Percentiles rank a stretch among this genome's conserved stretches.
Conservation (phyloP, 2,113 vertebrate genomes). For the Callocephalon fimbriatum region DNA sequence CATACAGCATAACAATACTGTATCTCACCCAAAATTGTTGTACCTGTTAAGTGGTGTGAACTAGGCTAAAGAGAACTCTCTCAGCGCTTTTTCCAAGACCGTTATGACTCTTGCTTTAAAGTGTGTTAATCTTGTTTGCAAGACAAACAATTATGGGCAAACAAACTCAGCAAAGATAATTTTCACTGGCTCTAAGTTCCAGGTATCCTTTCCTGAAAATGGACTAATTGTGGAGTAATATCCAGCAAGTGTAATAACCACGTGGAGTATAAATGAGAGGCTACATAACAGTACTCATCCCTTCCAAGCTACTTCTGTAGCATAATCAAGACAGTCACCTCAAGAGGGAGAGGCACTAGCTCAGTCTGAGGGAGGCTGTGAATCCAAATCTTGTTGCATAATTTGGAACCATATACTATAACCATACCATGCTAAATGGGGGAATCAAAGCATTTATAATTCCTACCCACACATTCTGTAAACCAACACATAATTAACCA, state of each 20-base stretch:
- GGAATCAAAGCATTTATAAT: background rate
- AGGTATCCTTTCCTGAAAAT: background rate
- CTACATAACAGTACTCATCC: background rate
- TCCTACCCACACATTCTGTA: background rate
- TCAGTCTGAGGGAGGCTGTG: background rate
- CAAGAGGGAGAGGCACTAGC: background rate
- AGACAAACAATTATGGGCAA: background rate
- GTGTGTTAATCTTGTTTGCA: background rate
- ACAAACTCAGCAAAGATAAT: background rate
- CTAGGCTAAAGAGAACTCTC: background rate
- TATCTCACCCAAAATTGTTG: background rate
- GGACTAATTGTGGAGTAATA: background rate
- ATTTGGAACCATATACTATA: background rate
- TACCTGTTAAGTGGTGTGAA: background rate
- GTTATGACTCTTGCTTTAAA: background rate
- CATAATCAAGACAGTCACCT: background rate
- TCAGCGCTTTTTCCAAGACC: background rate
- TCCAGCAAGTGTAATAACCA: accelerated
- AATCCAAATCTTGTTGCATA: background rate
- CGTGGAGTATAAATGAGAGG: background rate
- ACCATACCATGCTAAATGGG: background rate
- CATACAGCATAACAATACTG: accelerated
- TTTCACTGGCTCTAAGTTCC: background rate
- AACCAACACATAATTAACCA: background rate
- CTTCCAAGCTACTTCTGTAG: background rate